A percentile compares a stretch with the other conserved stretches of the same genome.
These are phyloP conservation scores for Kryptolebias marmoratus DNA, from an alignment of 2,113 vertebrate species.

Conservation along the genomic window DNA sequence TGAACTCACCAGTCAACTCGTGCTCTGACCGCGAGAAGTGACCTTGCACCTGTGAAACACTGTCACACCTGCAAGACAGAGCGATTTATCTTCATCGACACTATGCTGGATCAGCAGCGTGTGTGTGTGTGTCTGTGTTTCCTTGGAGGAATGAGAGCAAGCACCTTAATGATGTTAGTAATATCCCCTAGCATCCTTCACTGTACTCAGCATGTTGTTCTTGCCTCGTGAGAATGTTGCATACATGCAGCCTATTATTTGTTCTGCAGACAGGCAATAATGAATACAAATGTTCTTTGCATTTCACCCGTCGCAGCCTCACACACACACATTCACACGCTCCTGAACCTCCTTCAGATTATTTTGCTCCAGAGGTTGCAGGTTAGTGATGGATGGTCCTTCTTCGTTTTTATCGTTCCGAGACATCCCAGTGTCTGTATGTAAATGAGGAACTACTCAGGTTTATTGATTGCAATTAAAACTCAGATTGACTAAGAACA, in stretches of 20 bases:
- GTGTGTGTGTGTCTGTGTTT: constrained; percentile 14
- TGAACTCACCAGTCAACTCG: constrained; percentile 45
- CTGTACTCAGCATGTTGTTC: constrained; percentile 39
- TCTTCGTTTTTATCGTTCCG: constrained; percentile 20
- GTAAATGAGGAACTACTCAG: background rate
- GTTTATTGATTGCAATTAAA: constrained; percentile 27
- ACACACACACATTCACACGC: constrained; percentile 6
- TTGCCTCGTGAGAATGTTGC: constrained; percentile 7
- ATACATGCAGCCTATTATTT: constrained; percentile 51
- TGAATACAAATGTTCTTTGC: constrained; percentile 72
- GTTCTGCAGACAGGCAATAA: constrained; percentile 65
- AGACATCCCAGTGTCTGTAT: background rate
- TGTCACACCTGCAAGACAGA: constrained; percentile 44
- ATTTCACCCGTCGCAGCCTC: constrained; percentile 43
- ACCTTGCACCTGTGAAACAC: constrained; percentile 68
- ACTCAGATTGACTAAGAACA: background rate
- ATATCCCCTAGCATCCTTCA: constrained; percentile 61
- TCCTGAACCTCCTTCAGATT: background rate
- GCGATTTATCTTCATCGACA: constrained; percentile 64
- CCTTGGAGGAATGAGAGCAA: background rate
- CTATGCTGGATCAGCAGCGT: constrained; percentile 63
- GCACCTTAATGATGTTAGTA: constrained; percentile 56
- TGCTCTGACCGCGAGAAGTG: constrained; percentile 37
- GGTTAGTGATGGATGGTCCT: constrained; percentile 27
- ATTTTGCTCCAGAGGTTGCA: constrained; percentile 11